Evolutionary conservation across 2,888 invertebrate species (phyloP).

Genomic region (Atrina japonica): DNA sequence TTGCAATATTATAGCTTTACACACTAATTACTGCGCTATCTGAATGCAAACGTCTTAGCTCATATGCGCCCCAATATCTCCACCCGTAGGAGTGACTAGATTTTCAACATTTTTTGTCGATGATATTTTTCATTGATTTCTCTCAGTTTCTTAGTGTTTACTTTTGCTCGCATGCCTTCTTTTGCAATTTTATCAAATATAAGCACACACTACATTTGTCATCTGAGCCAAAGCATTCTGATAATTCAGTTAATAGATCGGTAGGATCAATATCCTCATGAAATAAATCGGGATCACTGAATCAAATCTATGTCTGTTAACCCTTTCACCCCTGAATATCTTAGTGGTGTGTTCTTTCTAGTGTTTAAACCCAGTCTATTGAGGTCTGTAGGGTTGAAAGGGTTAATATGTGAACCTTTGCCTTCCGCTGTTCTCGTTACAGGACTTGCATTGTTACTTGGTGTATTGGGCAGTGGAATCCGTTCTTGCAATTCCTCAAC

Average conservation of each 20-base stretch:
- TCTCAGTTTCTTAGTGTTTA: constrained; percentile 19
- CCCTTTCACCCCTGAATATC: too few relatives aligned
- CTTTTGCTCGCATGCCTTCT: constrained; percentile 5
- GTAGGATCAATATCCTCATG: background rate
- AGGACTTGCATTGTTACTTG: too few relatives aligned
- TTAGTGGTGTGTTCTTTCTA: too few relatives aligned
- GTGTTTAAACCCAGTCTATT: too few relatives aligned
- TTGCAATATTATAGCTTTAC: constrained; percentile 5
- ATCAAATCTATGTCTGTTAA: too few relatives aligned
- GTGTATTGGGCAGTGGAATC: too few relatives aligned
- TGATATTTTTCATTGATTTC: constrained; percentile 20
- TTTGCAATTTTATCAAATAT: constrained; percentile 17
- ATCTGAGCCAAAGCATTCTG: constrained; percentile 15
- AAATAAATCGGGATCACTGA: background rate
- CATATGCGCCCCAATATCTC: background rate
- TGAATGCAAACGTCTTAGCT: constrained; percentile 1
- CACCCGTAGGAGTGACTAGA: background rate
- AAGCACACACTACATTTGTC: constrained; percentile 1
- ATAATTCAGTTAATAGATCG: constrained; percentile 13
- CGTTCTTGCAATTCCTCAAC: too few relatives aligned
- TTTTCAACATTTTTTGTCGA: constrained; percentile 5
- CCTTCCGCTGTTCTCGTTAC: too few relatives aligned
- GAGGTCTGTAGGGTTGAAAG: too few relatives aligned
- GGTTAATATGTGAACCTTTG: too few relatives aligned
- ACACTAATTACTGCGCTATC: constrained; percentile 5